Conservation (phyloP, 1,140 invertebrate genomes). For the Drosophila varians region DNA sequence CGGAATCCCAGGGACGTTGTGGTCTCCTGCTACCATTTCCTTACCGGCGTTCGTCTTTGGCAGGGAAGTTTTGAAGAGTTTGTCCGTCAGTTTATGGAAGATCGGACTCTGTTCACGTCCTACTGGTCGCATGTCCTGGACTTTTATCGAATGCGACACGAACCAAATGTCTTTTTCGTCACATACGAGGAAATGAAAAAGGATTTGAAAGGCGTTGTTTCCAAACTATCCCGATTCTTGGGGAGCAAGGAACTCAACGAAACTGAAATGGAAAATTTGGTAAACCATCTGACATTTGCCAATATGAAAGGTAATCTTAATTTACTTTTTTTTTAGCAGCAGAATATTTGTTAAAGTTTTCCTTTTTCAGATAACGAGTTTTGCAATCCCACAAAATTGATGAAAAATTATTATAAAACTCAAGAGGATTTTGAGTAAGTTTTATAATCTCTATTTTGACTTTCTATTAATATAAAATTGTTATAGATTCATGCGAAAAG, state of each 20-base stretch:
- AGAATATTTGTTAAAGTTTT: neutral
- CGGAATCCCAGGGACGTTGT: constrained; percentile 49
- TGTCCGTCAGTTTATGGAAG: neutral
- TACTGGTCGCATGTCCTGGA: constrained; percentile 31
- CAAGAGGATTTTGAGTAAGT: constrained; percentile 16
- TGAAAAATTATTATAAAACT: neutral
- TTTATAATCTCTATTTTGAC: neutral
- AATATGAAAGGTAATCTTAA: constrained; percentile 32
- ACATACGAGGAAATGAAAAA: constrained; percentile 40
- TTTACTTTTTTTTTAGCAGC: too few relatives aligned
- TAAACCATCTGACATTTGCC: constrained; percentile 24
- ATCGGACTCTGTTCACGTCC: constrained; percentile 4
- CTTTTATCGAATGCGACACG: constrained; percentile 30
- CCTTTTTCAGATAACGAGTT: constrained; percentile 2
- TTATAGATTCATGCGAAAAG: constrained; percentile 33
- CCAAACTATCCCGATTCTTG: constrained; percentile 14
- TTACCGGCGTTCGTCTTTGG: neutral
- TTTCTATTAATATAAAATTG: neutral
- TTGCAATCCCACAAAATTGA: constrained; percentile 4
- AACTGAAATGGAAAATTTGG: constrained; percentile 13
- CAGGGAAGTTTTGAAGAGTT: constrained; percentile 8
- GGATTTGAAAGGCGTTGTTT: constrained; percentile 8
- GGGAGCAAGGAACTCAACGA: neutral
- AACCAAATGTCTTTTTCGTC: constrained; percentile 30
- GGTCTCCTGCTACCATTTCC: constrained; percentile 22